Evolutionary conservation across 2,113 vertebrate genomes (phyloP).

Genomic region (Nannobrachium achirus): DNA sequence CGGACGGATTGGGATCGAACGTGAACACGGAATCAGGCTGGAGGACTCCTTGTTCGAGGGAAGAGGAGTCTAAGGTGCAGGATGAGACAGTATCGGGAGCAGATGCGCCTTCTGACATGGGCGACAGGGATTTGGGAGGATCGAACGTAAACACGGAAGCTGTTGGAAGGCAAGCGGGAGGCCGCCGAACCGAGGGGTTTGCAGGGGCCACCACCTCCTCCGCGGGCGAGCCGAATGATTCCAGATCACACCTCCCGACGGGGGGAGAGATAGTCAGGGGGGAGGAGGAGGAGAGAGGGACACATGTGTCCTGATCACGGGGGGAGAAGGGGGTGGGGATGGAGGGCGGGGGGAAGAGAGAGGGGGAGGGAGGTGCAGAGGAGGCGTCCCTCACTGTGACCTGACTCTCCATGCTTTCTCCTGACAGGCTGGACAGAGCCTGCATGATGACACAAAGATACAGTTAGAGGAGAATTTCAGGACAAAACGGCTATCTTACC

Average conservation of each 20-base stretch:
- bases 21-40: too few relatives aligned
- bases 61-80: too few relatives aligned
- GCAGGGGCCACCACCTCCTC: not conserved
- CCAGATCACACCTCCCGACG: not conserved
- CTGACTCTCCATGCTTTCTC: slow-evolving; percentile 45
- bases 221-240: not conserved
- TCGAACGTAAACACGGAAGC: not conserved
- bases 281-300: not conserved
- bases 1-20: too few relatives aligned
- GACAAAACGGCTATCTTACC: too few relatives aligned
- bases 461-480: not conserved
- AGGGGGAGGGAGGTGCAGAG: not conserved
- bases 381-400: slow-evolving; percentile 26
- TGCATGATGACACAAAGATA: slow-evolving; percentile 37
- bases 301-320: not conserved
- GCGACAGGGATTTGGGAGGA: not conserved
- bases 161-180: not conserved
- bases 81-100: too few relatives aligned
- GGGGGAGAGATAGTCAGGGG: not conserved
- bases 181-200: too few relatives aligned
- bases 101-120: not conserved
- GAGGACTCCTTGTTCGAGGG: too few relatives aligned
- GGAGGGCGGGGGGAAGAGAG: not conserved
- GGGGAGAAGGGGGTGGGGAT: not conserved
- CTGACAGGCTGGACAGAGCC: slow-evolving; percentile 56